Evolutionary conservation across 2,888 invertebrate species (phyloP), one percentile per base, ranked within the genome.

Genomic region (Pseudoips prasinana): DNA sequence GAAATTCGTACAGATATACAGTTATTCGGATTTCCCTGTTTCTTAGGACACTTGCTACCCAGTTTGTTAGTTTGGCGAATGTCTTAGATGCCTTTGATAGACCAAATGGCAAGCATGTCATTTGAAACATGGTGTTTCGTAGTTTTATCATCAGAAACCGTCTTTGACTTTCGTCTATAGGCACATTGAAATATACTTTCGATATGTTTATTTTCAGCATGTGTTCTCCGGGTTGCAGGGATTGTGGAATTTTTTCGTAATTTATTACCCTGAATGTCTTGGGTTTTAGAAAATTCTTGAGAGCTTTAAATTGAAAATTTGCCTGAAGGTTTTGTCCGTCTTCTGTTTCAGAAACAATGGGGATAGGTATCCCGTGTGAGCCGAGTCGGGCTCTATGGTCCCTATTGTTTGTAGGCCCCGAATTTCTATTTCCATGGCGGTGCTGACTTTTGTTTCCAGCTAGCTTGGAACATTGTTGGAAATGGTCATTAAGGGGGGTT

Each of bases 161-260:
- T 10, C 44, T 20, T 30, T 57, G 56, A 3, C n/a, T 7, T 1
- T 22, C 19, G 6, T 23, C 48, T 3, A 25, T 17, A 4, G 25
- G 25, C 3, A 25, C 10, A 25, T 25, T 14, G 7, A 25, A 25
- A 7, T 25, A 58, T 1, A 51, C 55, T 7, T 53, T 45, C 1
- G 42, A 40, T 6, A 49, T 24, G 25, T 58, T 53, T 14, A 58
- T 34, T 22, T 58, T 58, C 1, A 8, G 7, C 2, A 17, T n/a
- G n/a, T 10, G 17, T 4, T 25, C 25, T 5, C 19, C 20, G 25
- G 49, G 25, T 14, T 44, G 30, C 5, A 51, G 10, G 7, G 41
- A 35, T 4, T 23, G 8, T 1, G 47, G 46, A 1, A 47, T 10
- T 3, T 33, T 24, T 4, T 25, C 8, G 7, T 39, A 33, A 9